Conservation (phyloP, 2,888 invertebrate species). For the Xiphydria camelus region DNA sequence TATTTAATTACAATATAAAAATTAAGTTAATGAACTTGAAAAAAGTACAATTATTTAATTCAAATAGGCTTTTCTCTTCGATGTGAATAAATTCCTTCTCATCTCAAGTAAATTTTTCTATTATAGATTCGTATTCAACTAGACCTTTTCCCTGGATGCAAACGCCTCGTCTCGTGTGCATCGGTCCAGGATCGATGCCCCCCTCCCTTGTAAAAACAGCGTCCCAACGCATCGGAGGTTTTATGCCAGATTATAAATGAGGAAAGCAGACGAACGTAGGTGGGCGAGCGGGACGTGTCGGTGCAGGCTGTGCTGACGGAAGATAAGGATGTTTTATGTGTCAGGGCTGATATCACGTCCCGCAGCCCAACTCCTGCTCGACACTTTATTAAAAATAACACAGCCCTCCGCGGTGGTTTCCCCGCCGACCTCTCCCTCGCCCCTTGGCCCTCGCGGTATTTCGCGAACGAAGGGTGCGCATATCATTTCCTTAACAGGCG, state of each 20-base stretch:
- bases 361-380: conserved; percentile 25
- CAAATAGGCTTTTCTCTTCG: too few species aligned
- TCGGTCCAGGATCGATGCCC: too few species aligned
- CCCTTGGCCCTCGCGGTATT: conserved; percentile 8
- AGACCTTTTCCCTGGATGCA: too few species aligned
- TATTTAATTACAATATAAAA: too few species aligned
- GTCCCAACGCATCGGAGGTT: conserved; percentile 6
- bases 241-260: conserved; percentile 19
- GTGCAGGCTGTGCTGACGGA: conserved; percentile 28
- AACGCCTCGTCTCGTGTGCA: too few species aligned
- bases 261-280: conserved; percentile 26
- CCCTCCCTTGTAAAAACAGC: neutral
- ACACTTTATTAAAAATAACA: conserved; percentile 44
- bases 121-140: too few species aligned
- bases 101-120: too few species aligned
- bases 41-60: too few species aligned
- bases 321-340: conserved; percentile 47
- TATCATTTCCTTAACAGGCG: conserved; percentile 34
- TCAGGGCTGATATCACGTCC: conserved; percentile 32
- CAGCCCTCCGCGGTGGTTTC: conserved; percentile 23
- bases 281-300: conserved; percentile 15
- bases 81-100: too few species aligned
- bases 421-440: conserved; percentile 10
- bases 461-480: conserved; percentile 22
- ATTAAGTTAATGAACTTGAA: too few species aligned